These are phyloP conservation scores for Balaeniceps rex DNA, from an alignment of 2,113 vertebrate genomes.

Conservation along the genomic window DNA sequence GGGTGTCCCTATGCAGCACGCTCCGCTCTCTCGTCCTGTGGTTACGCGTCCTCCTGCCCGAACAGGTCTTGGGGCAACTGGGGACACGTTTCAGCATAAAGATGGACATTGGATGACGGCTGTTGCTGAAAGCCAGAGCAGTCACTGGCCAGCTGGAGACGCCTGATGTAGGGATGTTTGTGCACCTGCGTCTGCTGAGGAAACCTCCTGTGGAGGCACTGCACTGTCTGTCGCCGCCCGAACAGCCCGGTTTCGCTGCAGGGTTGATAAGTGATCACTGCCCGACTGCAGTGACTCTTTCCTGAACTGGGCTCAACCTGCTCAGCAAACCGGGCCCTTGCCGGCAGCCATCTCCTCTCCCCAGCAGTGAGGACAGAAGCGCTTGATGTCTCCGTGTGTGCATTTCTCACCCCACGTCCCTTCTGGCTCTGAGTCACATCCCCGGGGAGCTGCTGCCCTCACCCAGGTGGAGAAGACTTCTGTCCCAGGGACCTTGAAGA, in stretches of 20 bases:
- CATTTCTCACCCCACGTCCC: neutral
- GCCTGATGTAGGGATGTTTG: neutral
- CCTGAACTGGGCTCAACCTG: neutral
- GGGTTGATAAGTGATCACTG: neutral
- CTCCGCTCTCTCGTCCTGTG: neutral
- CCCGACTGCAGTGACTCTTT: neutral
- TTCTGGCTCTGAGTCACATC: neutral
- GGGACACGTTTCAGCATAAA: neutral
- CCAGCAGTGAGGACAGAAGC: neutral
- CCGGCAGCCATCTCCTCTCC: neutral
- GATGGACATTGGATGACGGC: fast-evolving
- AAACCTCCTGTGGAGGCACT: neutral
- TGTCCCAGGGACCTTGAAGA: fast-evolving
- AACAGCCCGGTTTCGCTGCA: neutral
- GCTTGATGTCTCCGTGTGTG: neutral
- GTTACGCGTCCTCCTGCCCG: neutral
- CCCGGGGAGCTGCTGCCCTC: neutral
- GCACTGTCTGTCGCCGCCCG: fast-evolving
- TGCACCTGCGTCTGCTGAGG: neutral
- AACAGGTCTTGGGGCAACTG: too few relatives aligned
- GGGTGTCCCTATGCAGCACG: fast-evolving
- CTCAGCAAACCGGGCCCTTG: neutral
- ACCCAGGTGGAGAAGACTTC: neutral
- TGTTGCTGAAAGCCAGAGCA: neutral
- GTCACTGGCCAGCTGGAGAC: fast-evolving